A percentile compares a stretch with the other conserved stretches of the same genome.
phyloP scores from a whole-genome alignment of 1,140 invertebrate species.

The Zaprionus inermis region DNA sequence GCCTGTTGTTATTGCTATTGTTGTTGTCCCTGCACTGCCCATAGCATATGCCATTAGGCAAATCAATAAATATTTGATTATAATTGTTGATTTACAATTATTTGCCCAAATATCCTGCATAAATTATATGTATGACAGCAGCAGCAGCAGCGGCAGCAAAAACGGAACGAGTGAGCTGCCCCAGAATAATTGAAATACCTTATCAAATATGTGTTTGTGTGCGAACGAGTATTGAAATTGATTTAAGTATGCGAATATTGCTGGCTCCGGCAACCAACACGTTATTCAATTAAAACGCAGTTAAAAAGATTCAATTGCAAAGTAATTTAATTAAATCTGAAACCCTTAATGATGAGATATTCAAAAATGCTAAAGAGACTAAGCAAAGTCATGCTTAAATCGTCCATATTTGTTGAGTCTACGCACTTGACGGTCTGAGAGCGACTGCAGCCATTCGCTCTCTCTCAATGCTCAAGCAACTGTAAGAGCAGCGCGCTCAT shows the following conservation, averaged over 20 bases:
- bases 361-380: neutral
- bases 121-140: slow-evolving; percentile 47
- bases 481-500: too few species aligned
- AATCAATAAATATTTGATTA: slow-evolving; percentile 81
- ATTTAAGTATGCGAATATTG: neutral
- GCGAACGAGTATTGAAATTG: neutral
- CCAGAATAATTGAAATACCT: slow-evolving; percentile 12
- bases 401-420: too few species aligned
- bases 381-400: neutral
- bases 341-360: too few species aligned
- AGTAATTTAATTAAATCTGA: neutral
- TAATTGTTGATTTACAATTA: slow-evolving; percentile 78
- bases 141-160: neutral
- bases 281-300: neutral
- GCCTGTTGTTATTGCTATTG: slow-evolving; percentile 21
- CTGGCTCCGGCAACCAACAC: neutral
- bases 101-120: slow-evolving; percentile 56
- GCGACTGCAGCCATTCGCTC: too few species aligned
- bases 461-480: too few species aligned
- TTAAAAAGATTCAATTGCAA: neutral
- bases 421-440: too few species aligned
- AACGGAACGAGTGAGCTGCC: neutral
- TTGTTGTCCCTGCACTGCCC: slow-evolving; percentile 12
- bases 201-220: neutral
- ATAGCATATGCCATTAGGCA: slow-evolving; percentile 54